Evolutionary conservation across 2,113 vertebrate species (phyloP), one percentile per base, ranked within the genome.

Genomic region (Himantopus leucocephalus): DNA sequence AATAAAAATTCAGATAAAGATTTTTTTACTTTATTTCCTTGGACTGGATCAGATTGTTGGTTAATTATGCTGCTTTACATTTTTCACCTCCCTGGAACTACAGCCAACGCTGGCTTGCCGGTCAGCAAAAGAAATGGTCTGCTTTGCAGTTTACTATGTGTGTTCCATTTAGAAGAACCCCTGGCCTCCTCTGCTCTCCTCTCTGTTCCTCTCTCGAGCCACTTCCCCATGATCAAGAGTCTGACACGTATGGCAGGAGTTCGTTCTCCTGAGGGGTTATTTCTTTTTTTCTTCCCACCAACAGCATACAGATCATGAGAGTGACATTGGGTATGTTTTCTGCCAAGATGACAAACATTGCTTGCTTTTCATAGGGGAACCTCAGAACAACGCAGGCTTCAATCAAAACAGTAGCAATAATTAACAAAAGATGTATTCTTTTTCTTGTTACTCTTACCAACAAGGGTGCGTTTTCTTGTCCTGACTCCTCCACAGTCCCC

Each of bases 401-500:
- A 91, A 85, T 48, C 24, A 87, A 75, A 91, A 55, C 27, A 47
- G 29, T 29, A 90, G 48, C 19, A 82, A 86, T 37, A 73, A 91
- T 86, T 91, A 64, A 79, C 63, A 87, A 75, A 76, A 58, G 12
- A 56, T 12, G 16, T 20, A 55, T 56, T 76, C 13, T 56, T 92
- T 92, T 64, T 13, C 35, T 84, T n/a, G 24, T 79, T 92, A 73
- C 19, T 95, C 99, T 98, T 98, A 99, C 99, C 99, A 26, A 99
- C 97, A 92, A 99, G 98, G 43, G 98, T 92, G 48, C 99, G 99
- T 96, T 99, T 99, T 88, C 99, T 98, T 82, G 99, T 99, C 89
- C 99, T 99, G 88, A 99, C 99, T 73, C 99, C 99, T 59, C 99
- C 99, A n/a, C 99, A 99, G 96, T 99, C 99, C 66, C 99, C 98